A percentile compares a stretch with the other conserved stretches of the same genome.
phyloP scores from a whole-genome alignment of 2,888 invertebrate genomes.

The Oscheius sp. region DNA sequence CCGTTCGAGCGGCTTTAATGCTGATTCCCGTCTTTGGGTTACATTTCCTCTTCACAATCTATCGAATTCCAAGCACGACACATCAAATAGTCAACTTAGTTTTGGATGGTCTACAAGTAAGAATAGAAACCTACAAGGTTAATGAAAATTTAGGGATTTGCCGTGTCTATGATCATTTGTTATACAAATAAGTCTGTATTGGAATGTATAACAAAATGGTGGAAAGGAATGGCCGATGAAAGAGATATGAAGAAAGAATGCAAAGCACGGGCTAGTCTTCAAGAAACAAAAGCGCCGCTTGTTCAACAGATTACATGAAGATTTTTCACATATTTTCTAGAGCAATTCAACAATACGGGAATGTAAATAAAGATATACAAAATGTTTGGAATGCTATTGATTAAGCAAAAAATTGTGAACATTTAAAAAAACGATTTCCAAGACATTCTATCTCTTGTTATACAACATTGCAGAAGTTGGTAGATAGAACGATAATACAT shows the following conservation, averaged over 20 bases:
- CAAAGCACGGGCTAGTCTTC: conserved; percentile 25
- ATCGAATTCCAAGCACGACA: conserved; percentile 70
- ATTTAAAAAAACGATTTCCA: too few species aligned
- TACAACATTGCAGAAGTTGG: too few species aligned
- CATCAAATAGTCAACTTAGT: conserved; percentile 72
- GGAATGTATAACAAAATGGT: conserved; percentile 43
- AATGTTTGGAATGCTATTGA: too few species aligned
- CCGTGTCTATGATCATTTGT: conserved; percentile 63
- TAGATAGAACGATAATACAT: too few species aligned
- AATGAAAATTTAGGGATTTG: conserved; percentile 49
- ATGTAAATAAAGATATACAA: too few species aligned
- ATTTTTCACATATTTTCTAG: too few species aligned
- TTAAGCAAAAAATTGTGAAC: too few species aligned
- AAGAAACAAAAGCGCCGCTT: conserved; percentile 25
- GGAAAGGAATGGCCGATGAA: conserved; percentile 21
- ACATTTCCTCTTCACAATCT: conserved; percentile 73
- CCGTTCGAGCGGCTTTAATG: conserved; percentile 73
- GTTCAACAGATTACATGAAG: conserved; percentile 16
- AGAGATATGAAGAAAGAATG: conserved; percentile 25
- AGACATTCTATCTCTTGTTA: too few species aligned
- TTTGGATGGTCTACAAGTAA: conserved; percentile 73
- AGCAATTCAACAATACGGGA: too few species aligned
- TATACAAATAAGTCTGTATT: conserved; percentile 61
- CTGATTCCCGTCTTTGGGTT: conserved; percentile 74
- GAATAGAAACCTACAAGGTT: not conserved